phyloP scores from a whole-genome alignment of 2,888 invertebrate genomes.

The Drosophila mayaguana region DNA sequence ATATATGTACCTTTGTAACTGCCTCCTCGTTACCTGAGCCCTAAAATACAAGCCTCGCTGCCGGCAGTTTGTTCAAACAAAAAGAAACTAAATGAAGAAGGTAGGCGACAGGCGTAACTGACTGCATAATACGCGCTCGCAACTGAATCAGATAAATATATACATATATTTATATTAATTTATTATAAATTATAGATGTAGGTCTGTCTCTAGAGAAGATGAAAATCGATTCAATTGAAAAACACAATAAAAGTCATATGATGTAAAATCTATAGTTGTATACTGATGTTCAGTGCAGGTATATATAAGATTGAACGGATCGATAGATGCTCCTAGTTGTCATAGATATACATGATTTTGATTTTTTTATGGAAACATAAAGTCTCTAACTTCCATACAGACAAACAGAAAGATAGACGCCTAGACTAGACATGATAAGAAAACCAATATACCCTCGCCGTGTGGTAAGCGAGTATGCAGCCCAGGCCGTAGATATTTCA shows the following conservation, averaged over 20 bases:
- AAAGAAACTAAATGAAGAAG: slow-evolving; percentile 2
- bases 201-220: background rate
- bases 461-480: background rate
- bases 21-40: slow-evolving; percentile 43
- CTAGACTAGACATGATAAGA: background rate
- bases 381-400: background rate
- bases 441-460: background rate
- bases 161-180: too few species aligned
- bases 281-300: too few species aligned
- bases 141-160: background rate
- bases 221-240: background rate
- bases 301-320: background rate
- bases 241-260: too few species aligned
- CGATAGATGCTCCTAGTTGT: too few species aligned
- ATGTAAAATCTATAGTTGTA: too few species aligned
- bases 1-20: slow-evolving; percentile 20
- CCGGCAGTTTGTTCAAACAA: slow-evolving; percentile 44
- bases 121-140: background rate
- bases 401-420: background rate
- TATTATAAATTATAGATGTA: background rate
- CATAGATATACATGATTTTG: too few species aligned
- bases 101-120: background rate
- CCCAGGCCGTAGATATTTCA: slow-evolving; percentile 47
- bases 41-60: slow-evolving; percentile 38
- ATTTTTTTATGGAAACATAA: too few species aligned